Conservation (phyloP, 2,113 vertebrate species). For the Austrofundulus limnaeus region DNA sequence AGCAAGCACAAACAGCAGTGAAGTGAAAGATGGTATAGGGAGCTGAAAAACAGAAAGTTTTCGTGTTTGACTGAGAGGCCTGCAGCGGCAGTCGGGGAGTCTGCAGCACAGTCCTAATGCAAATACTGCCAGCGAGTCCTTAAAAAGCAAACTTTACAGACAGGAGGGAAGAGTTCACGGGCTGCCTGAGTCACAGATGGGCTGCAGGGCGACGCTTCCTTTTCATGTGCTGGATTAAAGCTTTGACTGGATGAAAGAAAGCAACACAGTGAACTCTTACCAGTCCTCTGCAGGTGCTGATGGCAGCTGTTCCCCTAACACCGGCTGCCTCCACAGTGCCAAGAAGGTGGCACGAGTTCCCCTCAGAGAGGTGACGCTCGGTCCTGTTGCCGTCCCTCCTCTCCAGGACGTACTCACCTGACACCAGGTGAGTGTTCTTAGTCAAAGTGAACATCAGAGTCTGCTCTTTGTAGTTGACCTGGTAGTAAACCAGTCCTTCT, state of each 20-base stretch:
- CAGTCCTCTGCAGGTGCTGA: slow-evolving; percentile 91
- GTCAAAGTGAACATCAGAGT: slow-evolving; percentile 88
- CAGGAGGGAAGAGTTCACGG: slow-evolving; percentile 39
- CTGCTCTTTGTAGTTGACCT: slow-evolving; percentile 77
- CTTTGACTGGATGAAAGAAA: too few relatives aligned
- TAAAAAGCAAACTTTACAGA: slow-evolving; percentile 56
- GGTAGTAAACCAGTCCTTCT: slow-evolving; percentile 82
- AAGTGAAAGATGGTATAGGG: slow-evolving; percentile 19
- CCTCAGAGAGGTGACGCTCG: slow-evolving; percentile 43
- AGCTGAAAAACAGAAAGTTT: slow-evolving; percentile 34
- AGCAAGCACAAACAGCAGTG: slow-evolving; percentile 10
- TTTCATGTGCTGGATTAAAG: too few relatives aligned
- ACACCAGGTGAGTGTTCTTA: slow-evolving; percentile 80
- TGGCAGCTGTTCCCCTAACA: slow-evolving; percentile 76
- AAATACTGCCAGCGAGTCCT: slow-evolving; percentile 68
- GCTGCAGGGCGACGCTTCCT: not conserved
- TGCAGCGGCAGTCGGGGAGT: slow-evolving; percentile 38
- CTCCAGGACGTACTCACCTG: slow-evolving; percentile 86
- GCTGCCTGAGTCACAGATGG: slow-evolving; percentile 32
- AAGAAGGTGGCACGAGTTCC: slow-evolving; percentile 83
- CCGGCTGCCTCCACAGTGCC: slow-evolving; percentile 78
- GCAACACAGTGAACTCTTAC: slow-evolving; percentile 76
- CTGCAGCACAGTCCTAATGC: slow-evolving; percentile 46
- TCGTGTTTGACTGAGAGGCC: slow-evolving; percentile 42
- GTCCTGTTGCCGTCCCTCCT: slow-evolving; percentile 77